Evolutionary conservation across 1,140 invertebrate species (phyloP).

Genomic region (Stegodyphus dumicola): DNA sequence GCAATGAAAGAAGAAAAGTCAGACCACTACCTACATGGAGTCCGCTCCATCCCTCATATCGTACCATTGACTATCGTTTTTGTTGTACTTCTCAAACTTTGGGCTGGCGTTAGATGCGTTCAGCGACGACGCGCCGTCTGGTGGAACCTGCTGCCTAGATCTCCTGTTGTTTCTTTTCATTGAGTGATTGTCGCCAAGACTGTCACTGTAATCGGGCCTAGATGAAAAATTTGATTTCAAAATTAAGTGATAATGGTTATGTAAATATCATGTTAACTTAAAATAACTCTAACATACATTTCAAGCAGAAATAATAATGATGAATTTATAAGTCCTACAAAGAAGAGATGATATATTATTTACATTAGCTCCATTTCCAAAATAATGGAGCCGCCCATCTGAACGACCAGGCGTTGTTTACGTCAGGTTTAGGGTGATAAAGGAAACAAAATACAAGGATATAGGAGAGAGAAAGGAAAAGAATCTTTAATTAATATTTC

Average conservation of each 20-base stretch:
- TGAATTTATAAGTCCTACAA: background rate
- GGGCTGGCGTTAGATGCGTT: constrained; percentile 60
- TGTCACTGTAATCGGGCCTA: constrained; percentile 56
- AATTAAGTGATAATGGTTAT: background rate
- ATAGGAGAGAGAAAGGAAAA: no score
- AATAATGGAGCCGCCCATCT: no score
- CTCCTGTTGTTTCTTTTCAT: constrained; percentile 54
- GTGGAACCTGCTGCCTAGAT: constrained; percentile 62
- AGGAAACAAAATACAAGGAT: no score
- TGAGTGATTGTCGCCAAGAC: constrained; percentile 35
- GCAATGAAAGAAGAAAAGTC: constrained; percentile 1
- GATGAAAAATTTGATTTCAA: background rate
- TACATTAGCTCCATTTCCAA: background rate
- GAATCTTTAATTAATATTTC: no score
- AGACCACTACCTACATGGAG: constrained; percentile 60
- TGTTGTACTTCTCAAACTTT: constrained; percentile 60
- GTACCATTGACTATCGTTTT: constrained; percentile 58
- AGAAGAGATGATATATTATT: background rate
- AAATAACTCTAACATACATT: no score
- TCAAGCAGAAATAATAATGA: background rate
- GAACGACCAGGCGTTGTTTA: no score
- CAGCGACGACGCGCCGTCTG: constrained; percentile 64
- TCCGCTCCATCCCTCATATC: constrained; percentile 61
- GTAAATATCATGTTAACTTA: background rate
- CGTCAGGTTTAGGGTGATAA: no score